Base-by-base conservation (phyloP, 1,140 invertebrate genomes). In the Grapholita molesta region DNA sequence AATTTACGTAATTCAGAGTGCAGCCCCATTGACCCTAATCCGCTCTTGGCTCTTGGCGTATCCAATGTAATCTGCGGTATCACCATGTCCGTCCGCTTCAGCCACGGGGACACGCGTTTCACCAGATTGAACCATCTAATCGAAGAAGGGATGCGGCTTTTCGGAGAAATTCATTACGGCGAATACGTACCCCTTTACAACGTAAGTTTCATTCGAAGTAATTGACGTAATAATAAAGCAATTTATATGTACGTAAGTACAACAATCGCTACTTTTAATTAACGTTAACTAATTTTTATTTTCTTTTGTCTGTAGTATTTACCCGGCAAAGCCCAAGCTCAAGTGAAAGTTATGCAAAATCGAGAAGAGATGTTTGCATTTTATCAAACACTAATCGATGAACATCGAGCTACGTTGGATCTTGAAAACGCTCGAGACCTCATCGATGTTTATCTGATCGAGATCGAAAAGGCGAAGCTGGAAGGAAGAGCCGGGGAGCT, bases 21-120 rank as follows among this genome's bases (percentile, higher is more conserved):
- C 0, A 90, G 92, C 9, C 93, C 96, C 0, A 94, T 95, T 3
- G 95, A 96, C 77, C 84, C 97, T 15, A 96, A 95, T 3, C 94
- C 95, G 0, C 89, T 94, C 2, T 92, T 98, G 15, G 95, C 95
- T n/a, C 94, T 96, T 69, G 95, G 96, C 2, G 95, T 98, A 65
- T 97, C 96, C 80, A 99, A 99, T 86, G 97, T 99, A 0, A 98
- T 99, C 69, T 98, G 97, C 84, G 96, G 95, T 24, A 94, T 99
- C 32, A 94, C 97, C 71, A 98, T 99, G 97, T 96, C 96, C 15
- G 94, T 97, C 0, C 93, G 97, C 5, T 99, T 98, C 85, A 94
- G 94, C 48, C 94, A 95, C 71, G 94, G 96, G 12, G 97, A 98
- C 76, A 85, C 91, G 1, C 93, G 94, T 15, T 98, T 98, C 89